Conservation (phyloP, 1,140 invertebrate genomes). For the Leptopilina clavipes region DNA sequence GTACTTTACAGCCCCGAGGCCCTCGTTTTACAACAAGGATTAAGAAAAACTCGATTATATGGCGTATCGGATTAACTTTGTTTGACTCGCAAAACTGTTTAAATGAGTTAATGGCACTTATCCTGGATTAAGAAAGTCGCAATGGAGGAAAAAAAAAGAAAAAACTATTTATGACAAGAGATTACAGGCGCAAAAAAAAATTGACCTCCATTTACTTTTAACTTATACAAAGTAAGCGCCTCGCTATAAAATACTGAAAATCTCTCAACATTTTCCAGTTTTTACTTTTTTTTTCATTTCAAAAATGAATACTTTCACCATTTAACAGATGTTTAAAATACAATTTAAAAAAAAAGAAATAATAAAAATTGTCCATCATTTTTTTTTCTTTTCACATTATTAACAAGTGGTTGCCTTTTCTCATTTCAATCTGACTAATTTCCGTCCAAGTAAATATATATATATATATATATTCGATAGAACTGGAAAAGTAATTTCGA, state of each 20-base stretch:
- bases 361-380: background rate
- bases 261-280: background rate
- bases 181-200: conserved; percentile 16
- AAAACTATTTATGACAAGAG: background rate
- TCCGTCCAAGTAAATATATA: background rate
- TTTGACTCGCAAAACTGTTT: conserved; percentile 52
- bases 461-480: background rate
- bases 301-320: background rate
- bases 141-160: background rate
- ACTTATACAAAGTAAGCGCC: background rate
- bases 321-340: background rate
- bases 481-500: conserved; percentile 1
- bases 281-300: too few species aligned
- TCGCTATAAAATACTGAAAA: background rate
- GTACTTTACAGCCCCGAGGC: background rate
- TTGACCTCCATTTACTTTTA: conserved; percentile 25
- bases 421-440: background rate
- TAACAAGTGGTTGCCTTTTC: background rate
- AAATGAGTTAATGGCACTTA: conserved; percentile 20
- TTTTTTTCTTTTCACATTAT: background rate
- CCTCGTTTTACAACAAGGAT: conserved; percentile 46
- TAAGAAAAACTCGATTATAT: conserved; percentile 57
- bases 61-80: conserved; percentile 58
- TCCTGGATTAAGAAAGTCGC: conserved; percentile 23
- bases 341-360: background rate